phyloP scores from a whole-genome alignment of 1,140 invertebrate genomes.

The Lepidostoma basale region DNA sequence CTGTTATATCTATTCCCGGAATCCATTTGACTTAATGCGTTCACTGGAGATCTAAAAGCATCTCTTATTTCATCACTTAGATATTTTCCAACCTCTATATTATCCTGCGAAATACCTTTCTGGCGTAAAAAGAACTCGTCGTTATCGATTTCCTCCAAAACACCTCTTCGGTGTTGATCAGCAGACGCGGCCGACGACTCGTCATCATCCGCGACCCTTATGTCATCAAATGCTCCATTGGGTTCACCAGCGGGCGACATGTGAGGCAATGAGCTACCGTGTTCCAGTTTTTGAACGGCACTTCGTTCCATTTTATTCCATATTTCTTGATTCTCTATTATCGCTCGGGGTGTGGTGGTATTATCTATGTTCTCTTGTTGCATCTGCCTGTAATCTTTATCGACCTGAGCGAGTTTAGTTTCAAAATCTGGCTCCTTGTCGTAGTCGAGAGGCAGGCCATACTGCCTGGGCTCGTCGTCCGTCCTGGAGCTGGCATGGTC shows the following conservation, averaged over 20 bases:
- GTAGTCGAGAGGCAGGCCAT: conserved; percentile 27
- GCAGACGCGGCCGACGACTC: conserved; percentile 46
- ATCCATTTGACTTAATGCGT: conserved; percentile 67
- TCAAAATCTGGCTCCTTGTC: conserved; percentile 34
- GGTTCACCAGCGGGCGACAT: conserved; percentile 17
- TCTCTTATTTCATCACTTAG: conserved; percentile 79
- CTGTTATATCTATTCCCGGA: conserved; percentile 49
- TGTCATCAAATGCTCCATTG: conserved; percentile 10
- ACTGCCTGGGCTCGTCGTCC: conserved; percentile 37
- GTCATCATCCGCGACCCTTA: conserved; percentile 36
- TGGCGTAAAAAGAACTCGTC: conserved; percentile 84
- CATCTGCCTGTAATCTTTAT: conserved; percentile 43
- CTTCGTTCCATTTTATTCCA: conserved; percentile 43
- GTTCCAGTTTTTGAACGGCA: conserved; percentile 37
- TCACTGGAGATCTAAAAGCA: conserved; percentile 72
- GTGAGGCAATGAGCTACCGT: conserved; percentile 36
- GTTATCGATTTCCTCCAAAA: conserved; percentile 83
- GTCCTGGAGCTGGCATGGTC: conserved; percentile 33
- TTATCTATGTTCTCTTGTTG: conserved; percentile 37
- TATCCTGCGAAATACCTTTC: conserved; percentile 79
- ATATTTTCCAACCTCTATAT: conserved; percentile 77
- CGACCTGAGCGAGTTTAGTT: conserved; percentile 41
- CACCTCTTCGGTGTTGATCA: conserved; percentile 61
- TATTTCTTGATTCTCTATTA: conserved; percentile 38
- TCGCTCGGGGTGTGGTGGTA: conserved; percentile 17